These are phyloP conservation scores for Zaprionus lachaisei DNA, from an alignment of 1,140 invertebrate species.

Conservation along the genomic window DNA sequence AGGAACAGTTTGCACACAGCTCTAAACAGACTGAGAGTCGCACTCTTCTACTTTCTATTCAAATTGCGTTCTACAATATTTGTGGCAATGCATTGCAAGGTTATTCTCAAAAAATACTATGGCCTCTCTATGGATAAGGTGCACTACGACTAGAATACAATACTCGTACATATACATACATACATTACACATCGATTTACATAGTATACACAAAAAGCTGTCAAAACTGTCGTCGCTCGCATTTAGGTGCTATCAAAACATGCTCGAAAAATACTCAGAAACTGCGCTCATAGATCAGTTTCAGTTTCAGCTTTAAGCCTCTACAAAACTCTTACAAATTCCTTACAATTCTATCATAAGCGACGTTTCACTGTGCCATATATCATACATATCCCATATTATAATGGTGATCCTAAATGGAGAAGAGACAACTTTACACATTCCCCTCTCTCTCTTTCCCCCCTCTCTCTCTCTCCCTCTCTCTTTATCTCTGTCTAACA, in stretches of 20 bases:
- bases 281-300: constrained; percentile 17
- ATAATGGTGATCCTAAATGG: constrained; percentile 12
- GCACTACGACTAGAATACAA: constrained; percentile 51
- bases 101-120: constrained; percentile 64
- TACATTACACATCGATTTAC: constrained; percentile 9
- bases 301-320: constrained; percentile 12
- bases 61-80: constrained; percentile 25
- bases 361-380: constrained; percentile 55
- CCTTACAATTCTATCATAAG: constrained; percentile 71
- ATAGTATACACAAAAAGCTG: constrained; percentile 18
- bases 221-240: constrained; percentile 47
- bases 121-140: constrained; percentile 24
- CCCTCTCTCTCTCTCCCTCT: background rate
- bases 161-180: constrained; percentile 11
- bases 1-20: constrained; percentile 60
- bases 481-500: constrained; percentile 43
- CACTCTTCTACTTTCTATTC: constrained; percentile 20
- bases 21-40: constrained; percentile 48
- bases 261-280: constrained; percentile 71
- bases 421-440: constrained; percentile 18
- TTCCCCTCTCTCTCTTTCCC: background rate
- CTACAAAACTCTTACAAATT: constrained; percentile 73
- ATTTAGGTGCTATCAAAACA: constrained; percentile 62
- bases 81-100: constrained; percentile 34
- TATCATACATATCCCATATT: constrained; percentile 21